Base-by-base conservation (phyloP, 2,797 vertebrate genomes). In the Clarias laeviceps region DNA sequence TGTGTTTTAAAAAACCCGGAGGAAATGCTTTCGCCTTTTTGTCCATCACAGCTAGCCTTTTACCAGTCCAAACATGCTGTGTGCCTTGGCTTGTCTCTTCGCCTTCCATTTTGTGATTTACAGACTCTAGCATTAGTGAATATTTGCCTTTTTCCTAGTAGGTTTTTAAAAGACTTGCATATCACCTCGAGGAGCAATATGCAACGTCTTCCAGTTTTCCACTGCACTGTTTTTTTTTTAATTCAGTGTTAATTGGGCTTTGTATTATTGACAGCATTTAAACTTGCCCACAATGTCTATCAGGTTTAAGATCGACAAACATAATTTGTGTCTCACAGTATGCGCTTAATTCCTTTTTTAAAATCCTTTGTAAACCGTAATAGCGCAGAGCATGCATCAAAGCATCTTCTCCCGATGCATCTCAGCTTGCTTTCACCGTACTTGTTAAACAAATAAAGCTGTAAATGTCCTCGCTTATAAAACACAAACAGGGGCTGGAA, bases 91-190 rank as follows among this genome's bases (percentile, higher is more conserved):
- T 82, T 61, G 73, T 74, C 62, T 69, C 50, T 84, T 5, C 0
- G 18, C 20, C 22, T 62, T 84, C 68, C 27, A 37, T 84, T 87
- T 81, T 88, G 86, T 74, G 73, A 76, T 40, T 29, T 65, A 82
- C 56, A 84, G 32, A 50, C 79, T 50, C 40, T 66, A 72, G 77
- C 24, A 5, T 83, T 73, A 57, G 77, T 45, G 59, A 73, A 83
- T 72, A 82, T 77, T 87, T 76, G 50, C 34, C n/a, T 50, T 85
- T 77, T 87, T 85, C 66, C 64, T 86, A 83, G 88, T 89, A 87
- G 89, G 87, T 81, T 83, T 87, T 29, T 84, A 78, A 88, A 45
- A 84, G 87, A 83, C 61, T 90, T 79, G 80, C 88, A 87, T 88
- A 87, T 68, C 69, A 77, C 76, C 50, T 56, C 83, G 80, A n/a